These are phyloP conservation scores for Pleuronectes platessa DNA, from an alignment of 2,113 vertebrate genomes.

Conservation along the genomic window DNA sequence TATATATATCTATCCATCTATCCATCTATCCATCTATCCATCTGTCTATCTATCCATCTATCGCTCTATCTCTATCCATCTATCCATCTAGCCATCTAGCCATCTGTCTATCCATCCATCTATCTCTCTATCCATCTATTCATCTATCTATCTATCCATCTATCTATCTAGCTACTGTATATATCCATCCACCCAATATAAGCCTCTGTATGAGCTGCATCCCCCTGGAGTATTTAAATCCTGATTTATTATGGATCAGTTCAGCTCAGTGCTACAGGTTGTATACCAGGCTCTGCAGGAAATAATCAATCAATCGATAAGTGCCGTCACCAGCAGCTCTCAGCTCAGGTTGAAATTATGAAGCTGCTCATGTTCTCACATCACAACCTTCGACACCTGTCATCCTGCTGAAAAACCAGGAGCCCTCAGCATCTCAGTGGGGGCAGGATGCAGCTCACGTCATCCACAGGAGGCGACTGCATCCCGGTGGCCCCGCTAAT, in stretches of 20 bases:
- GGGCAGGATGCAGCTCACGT: not conserved
- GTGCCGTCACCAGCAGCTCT: too few relatives aligned
- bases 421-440: slow-evolving; percentile 8
- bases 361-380: not conserved
- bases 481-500: slow-evolving; percentile 25
- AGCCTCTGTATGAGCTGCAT: not conserved
- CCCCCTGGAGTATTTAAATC: not conserved
- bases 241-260: not conserved
- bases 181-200: not conserved
- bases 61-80: too few relatives aligned
- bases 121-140: too few relatives aligned
- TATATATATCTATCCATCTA: too few relatives aligned
- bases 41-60: too few relatives aligned
- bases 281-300: not conserved
- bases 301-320: too few relatives aligned
- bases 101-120: too few relatives aligned
- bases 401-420: not conserved
- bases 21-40: too few relatives aligned
- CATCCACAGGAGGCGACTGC: not conserved
- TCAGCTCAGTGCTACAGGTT: not conserved
- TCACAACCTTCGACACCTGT: not conserved
- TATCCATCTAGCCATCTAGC: too few relatives aligned
- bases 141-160: too few relatives aligned
- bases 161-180: too few relatives aligned
- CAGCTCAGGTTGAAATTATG: not conserved